Conservation (phyloP, 2,888 invertebrate genomes). For the Archips crataeganus region DNA sequence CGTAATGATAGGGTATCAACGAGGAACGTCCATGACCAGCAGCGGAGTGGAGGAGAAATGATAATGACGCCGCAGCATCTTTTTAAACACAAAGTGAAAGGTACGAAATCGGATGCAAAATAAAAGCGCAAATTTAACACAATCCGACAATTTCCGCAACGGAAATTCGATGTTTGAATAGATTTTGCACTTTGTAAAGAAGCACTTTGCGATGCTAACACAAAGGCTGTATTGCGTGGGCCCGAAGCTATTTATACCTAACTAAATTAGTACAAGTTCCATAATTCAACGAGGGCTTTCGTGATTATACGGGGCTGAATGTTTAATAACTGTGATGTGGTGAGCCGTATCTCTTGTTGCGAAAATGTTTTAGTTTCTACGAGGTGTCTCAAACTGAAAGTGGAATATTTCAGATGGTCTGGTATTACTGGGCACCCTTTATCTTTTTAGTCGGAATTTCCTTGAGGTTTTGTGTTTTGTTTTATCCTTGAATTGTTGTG, state of each 20-base stretch:
- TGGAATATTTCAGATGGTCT: too few species aligned
- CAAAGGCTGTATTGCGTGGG: constrained; percentile 14
- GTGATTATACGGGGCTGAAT: constrained; percentile 21
- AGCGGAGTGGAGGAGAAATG: too few species aligned
- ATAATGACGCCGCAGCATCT: too few species aligned
- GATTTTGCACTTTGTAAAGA: neutral
- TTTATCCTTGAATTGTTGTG: too few species aligned
- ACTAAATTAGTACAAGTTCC: constrained; percentile 29
- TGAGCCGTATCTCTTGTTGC: neutral
- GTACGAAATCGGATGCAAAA: neutral
- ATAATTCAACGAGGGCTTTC: constrained; percentile 11
- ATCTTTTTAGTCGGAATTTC: too few species aligned
- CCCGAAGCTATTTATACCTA: constrained; percentile 18
- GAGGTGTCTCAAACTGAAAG: neutral
- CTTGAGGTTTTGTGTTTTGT: too few species aligned
- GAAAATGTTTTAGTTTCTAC: neutral
- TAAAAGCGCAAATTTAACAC: neutral
- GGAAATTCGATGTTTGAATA: constrained; percentile 13
- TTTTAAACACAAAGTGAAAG: too few species aligned
- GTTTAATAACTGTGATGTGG: constrained; percentile 21
- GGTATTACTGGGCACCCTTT: too few species aligned
- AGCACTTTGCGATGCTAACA: constrained; percentile 13
- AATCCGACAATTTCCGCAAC: neutral
- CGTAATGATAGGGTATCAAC: too few species aligned
- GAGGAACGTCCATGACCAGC: too few species aligned